Base-by-base conservation (phyloP, 1,140 invertebrate genomes). In the Sycophaga agraensis region DNA sequence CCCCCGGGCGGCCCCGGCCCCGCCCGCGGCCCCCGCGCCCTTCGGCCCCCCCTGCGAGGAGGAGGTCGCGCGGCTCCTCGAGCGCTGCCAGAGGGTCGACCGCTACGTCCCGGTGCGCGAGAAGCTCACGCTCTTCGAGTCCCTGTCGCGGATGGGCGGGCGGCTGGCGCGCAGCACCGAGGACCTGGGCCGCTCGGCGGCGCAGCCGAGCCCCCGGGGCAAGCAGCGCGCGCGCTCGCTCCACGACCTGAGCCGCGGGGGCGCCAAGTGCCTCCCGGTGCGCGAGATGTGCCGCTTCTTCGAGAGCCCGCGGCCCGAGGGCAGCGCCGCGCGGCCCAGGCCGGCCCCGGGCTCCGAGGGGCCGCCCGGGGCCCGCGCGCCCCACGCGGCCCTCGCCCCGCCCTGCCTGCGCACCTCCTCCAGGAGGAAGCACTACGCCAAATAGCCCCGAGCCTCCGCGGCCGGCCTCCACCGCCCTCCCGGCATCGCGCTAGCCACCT, bases 281-380 rank as follows among this genome's bases (percentile, higher is more conserved):
- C 73, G 84, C 8, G 83, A 86, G 58, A 86, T 86, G 76, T 86
- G 85, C 63, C 78, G 85, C 64, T 84, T 85, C 59, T 87, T 87
- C 66, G 85, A 87, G 57, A 74, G 73, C 1, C n/a, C n/a, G n/a
- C n/a, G n/a, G n/a, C n/a, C n/a, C n/a, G n/a, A n/a, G n/a, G n/a
- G n/a, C n/a, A n/a, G n/a, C n/a, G n/a, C n/a, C n/a, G n/a, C n/a
- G n/a, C n/a, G n/a, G n/a, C n/a, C n/a, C n/a, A n/a, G n/a, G n/a
- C n/a, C n/a, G n/a, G n/a, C n/a, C n/a, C n/a, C n/a, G n/a, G n/a
- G n/a, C n/a, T n/a, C n/a, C n/a, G n/a, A n/a, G n/a, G n/a, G n/a
- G n/a, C n/a, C n/a, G n/a, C n/a, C n/a, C n/a, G n/a, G n/a, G n/a
- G n/a, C n/a, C n/a, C n/a, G n/a, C n/a, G n/a, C n/a, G n/a, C n/a